Evolutionary conservation across 2,797 vertebrate species (phyloP).

Genomic region (Xerus rutilus): DNA sequence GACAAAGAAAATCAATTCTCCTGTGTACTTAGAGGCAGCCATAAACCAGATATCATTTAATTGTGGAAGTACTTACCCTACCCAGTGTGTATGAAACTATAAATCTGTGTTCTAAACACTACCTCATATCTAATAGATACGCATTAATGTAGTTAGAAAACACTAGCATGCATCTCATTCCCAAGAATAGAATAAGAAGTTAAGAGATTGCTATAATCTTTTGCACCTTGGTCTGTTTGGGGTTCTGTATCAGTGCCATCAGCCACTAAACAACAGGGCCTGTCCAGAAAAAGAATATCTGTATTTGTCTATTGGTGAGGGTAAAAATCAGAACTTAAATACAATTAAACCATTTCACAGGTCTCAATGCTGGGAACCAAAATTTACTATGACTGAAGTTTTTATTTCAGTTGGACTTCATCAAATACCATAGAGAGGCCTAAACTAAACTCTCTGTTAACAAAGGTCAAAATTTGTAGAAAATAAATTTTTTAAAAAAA

Average conservation of each 20-base stretch:
- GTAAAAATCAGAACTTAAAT: constrained; percentile 67
- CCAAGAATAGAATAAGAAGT: constrained; percentile 62
- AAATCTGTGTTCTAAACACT: not conserved
- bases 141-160: constrained; percentile 67
- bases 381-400: constrained; percentile 14
- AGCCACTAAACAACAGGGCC: constrained; percentile 71
- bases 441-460: constrained; percentile 33
- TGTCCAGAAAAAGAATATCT: constrained; percentile 78
- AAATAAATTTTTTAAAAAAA: constrained; percentile 26
- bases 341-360: constrained; percentile 74
- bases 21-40: not conserved
- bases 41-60: not conserved
- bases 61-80: not conserved
- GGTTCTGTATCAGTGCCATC: not conserved
- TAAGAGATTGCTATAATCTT: constrained; percentile 81
- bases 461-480: constrained; percentile 46
- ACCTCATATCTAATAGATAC: constrained; percentile 73
- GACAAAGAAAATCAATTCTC: not conserved
- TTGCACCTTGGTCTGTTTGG: constrained; percentile 70
- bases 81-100: not conserved
- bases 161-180: constrained; percentile 69
- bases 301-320: constrained; percentile 71
- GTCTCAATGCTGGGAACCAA: constrained; percentile 68
- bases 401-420: constrained; percentile 66
- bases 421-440: constrained; percentile 50